Percentiles rank a stretch among this genome's conserved stretches.
Evolutionary conservation across 2,113 vertebrate species (phyloP).

Genomic region (Pterophyllum scalare): DNA sequence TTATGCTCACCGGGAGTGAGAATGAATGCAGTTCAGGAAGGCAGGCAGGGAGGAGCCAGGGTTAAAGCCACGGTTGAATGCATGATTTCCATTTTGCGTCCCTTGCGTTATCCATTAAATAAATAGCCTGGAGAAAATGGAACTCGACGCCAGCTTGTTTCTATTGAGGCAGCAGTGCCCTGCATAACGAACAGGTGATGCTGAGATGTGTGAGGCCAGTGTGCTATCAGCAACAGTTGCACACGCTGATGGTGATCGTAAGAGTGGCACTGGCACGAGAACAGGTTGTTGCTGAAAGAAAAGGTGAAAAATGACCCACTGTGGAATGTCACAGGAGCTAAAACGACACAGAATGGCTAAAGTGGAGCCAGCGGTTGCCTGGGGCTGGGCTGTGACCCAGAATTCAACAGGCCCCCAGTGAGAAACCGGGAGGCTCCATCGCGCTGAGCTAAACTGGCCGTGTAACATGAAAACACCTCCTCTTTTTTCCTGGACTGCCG

Average conservation of each 20-base stretch:
- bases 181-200: constrained; percentile 68
- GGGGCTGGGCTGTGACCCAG: constrained; percentile 67
- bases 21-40: constrained; percentile 43
- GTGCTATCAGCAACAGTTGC: constrained; percentile 52
- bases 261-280: constrained; percentile 37
- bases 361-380: constrained; percentile 51
- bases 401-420: constrained; percentile 64
- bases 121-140: constrained; percentile 73
- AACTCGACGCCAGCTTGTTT: constrained; percentile 46
- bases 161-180: constrained; percentile 49
- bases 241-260: background rate
- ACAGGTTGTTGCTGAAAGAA: constrained; percentile 59
- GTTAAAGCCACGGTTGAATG: constrained; percentile 75
- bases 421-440: constrained; percentile 48
- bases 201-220: background rate
- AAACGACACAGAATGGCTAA: constrained; percentile 41
- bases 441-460: constrained; percentile 47
- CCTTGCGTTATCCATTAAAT: constrained; percentile 79
- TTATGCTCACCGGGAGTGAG: constrained; percentile 53
- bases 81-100: constrained; percentile 71
- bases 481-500: constrained; percentile 27
- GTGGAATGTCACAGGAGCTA: constrained; percentile 43
- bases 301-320: constrained; percentile 50
- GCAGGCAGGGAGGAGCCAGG: constrained; percentile 42
- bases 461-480: constrained; percentile 56